Conservation (phyloP, 2,113 vertebrate species). For the Thalassoma bifasciatum region DNA sequence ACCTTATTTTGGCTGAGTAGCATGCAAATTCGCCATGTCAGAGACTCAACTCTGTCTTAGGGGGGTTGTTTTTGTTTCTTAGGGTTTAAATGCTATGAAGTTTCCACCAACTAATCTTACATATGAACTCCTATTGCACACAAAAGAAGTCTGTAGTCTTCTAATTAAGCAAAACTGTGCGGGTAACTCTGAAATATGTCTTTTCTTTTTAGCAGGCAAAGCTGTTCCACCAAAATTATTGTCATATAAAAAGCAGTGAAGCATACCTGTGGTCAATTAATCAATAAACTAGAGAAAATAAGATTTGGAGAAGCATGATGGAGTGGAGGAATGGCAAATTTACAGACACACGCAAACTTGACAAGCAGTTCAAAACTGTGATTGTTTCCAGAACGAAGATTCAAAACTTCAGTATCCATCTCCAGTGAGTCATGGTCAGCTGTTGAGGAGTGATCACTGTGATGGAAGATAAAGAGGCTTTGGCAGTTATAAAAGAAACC, state of each 20-base stretch:
- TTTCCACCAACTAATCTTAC: neutral
- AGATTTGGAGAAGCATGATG: constrained; percentile 43
- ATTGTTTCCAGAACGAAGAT: neutral
- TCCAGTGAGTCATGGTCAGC: constrained; percentile 28
- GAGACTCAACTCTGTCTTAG: neutral
- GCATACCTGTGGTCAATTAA: constrained; percentile 5
- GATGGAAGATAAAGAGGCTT: constrained; percentile 25
- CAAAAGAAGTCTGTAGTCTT: constrained; percentile 10
- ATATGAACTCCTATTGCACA: constrained; percentile 18
- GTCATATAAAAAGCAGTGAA: constrained; percentile 31
- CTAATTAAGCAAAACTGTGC: neutral
- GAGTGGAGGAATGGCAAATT: constrained; percentile 26
- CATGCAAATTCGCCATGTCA: constrained; percentile 45
- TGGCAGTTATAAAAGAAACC: constrained; percentile 1
- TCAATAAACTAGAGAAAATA: neutral
- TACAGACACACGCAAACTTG: constrained; percentile 16
- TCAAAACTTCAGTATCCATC: constrained; percentile 24
- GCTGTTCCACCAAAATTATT: constrained; percentile 35
- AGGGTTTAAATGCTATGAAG: constrained; percentile 40
- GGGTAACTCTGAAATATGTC: neutral
- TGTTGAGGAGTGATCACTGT: constrained; percentile 23
- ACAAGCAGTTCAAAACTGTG: constrained; percentile 39
- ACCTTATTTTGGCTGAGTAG: constrained; percentile 23
- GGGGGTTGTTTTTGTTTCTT: constrained; percentile 18
- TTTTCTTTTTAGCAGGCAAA: constrained; percentile 27